Conservation (phyloP, 1,140 invertebrate species). For the Macrotrachela quadricornifera region DNA sequence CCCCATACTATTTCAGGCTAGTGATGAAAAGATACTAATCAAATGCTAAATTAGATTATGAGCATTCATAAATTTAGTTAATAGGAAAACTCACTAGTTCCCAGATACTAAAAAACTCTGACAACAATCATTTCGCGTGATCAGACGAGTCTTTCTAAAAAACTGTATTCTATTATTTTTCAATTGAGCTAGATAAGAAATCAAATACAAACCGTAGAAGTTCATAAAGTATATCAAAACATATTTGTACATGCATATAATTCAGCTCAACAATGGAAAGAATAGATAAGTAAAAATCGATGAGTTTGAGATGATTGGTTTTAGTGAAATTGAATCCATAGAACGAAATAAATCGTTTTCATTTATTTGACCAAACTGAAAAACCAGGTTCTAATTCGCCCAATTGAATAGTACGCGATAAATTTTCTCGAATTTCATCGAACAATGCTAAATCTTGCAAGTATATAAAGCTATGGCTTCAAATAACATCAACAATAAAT, state of each 20-base stretch:
- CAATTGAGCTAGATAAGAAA: background rate
- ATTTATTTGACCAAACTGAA: conserved; percentile 1
- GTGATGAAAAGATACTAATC: conserved; percentile 45
- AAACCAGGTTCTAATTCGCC: conserved; percentile 3
- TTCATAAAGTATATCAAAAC: conserved; percentile 1
- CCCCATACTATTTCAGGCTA: conserved; percentile 53
- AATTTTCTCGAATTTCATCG: background rate
- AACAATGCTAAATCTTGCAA: background rate
- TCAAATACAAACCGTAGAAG: background rate
- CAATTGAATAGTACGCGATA: background rate
- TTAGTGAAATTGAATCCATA: conserved; percentile 3
- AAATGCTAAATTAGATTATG: conserved; percentile 38
- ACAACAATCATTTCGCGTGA: conserved; percentile 57
- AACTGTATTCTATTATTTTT: background rate
- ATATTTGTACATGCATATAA: background rate
- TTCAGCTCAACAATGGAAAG: background rate
- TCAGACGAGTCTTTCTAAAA: conserved; percentile 49
- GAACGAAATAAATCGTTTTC: background rate
- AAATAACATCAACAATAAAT: too few relatives aligned
- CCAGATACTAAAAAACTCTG: conserved; percentile 58
- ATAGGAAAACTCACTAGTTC: conserved; percentile 28
- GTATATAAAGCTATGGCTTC: background rate
- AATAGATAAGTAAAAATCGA: background rate
- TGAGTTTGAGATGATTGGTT: conserved; percentile 2
- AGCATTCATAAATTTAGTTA: too few relatives aligned